Base-by-base conservation (phyloP, 2,113 vertebrate genomes). In the Cephalopholis sonnerati region DNA sequence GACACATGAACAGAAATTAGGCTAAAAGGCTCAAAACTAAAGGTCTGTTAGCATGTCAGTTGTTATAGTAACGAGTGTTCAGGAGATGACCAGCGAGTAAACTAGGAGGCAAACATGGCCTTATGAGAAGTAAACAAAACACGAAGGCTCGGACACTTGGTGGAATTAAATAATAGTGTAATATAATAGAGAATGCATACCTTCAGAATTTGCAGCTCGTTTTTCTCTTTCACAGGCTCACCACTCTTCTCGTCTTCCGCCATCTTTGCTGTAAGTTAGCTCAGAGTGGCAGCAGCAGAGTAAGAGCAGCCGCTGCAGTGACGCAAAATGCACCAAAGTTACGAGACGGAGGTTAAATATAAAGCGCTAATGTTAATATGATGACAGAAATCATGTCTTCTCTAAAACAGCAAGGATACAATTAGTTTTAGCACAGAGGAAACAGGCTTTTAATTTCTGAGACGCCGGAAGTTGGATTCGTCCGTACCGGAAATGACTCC, bases 191-290 rank as follows among this genome's bases (percentile, higher is more conserved):
- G 11, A 4, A 1, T 1, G 25, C 39, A 29, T 92, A 93, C 96
- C 95, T 93, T 95, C 41, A 96, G 51, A 25, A 80, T 65, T 20
- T 94, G 86, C 77, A 95, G 85, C 17, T 95, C 93, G 82, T 89
- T 89, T 84, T 94, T 94, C 51, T 93, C 91, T 72, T 39, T 54
- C 54, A 41, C 84, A 25, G 87, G 72, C 64, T 94, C 93, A 0
- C 73, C 75, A 66, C 86, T 89, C 79, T 92, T 94, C 51, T 93
- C 94, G 18, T 89, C 83, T 27, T 94, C 95, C 92, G 96, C 95
- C 96, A 96, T 96, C 89, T 95, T 95, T 89, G 46, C 29, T 20
- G 32, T 18, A 17, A 50, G 48, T 50, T 29, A 29, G 57, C 17
- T 10, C 0, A 24, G 32, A 67, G 18, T 18, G 67, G 18, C 54